A percentile compares a stretch with the other conserved stretches of the same genome.
phyloP scores from a whole-genome alignment of 2,113 vertebrate species.

The Bujurquina vittata region DNA sequence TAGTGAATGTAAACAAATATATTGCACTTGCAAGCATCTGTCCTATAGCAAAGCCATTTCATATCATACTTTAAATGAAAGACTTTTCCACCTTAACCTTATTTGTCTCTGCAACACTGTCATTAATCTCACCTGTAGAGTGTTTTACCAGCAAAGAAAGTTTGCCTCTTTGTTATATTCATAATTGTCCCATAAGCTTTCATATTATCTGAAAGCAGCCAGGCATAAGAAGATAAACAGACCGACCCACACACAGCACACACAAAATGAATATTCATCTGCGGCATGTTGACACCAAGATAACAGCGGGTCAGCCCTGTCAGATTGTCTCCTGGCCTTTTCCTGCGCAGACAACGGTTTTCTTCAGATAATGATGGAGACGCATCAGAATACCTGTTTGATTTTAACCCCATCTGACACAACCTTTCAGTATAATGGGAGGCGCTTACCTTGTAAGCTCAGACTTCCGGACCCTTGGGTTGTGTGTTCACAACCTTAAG shows the following conservation, averaged over 20 bases:
- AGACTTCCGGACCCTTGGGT: not conserved
- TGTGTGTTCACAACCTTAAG: slow-evolving; percentile 42
- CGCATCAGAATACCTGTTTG: slow-evolving; percentile 38
- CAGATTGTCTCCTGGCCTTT: slow-evolving; percentile 66
- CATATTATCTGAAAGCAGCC: slow-evolving; percentile 42
- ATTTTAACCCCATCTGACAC: slow-evolving; percentile 61
- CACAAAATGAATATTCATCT: slow-evolving; percentile 74
- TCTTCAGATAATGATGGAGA: slow-evolving; percentile 49
- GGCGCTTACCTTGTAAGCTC: slow-evolving; percentile 41
- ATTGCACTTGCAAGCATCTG: not conserved
- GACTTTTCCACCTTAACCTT: not conserved
- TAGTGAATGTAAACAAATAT: not conserved
- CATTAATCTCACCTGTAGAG: not conserved
- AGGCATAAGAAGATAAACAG: slow-evolving; percentile 24
- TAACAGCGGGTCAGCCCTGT: slow-evolving; percentile 60
- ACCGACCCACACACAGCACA: not conserved
- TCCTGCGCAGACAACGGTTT: slow-evolving; percentile 18
- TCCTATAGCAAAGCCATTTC: not conserved
- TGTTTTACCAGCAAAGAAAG: not conserved
- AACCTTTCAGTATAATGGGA: slow-evolving; percentile 60
- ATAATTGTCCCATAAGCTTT: slow-evolving; percentile 26
- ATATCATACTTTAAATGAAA: not conserved
- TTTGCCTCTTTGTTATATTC: not conserved
- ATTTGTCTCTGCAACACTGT: not conserved
- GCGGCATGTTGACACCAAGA: slow-evolving; percentile 47